phyloP scores from a whole-genome alignment of 2,888 invertebrate species.

The Mythimna lalbum region DNA sequence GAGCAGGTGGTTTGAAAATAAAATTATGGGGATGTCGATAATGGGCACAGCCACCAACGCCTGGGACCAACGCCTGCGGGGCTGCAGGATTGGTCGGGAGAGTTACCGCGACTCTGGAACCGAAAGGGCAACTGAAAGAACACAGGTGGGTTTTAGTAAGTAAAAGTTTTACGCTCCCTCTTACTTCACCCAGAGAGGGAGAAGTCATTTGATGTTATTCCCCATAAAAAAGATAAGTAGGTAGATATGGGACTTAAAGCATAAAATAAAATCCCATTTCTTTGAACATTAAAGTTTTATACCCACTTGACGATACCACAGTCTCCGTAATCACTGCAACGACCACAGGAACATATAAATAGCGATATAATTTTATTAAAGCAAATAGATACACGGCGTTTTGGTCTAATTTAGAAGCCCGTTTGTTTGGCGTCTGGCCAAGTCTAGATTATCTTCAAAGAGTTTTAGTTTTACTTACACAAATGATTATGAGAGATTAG shows the following conservation, averaged over 20 bases:
- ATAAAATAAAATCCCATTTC: conserved; percentile 16
- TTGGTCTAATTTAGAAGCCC: conserved; percentile 73
- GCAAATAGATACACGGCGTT: conserved; percentile 74
- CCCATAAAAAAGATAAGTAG: neutral
- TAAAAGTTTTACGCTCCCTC: no score
- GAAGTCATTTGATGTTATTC: no score
- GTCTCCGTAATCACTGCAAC: conserved; percentile 39
- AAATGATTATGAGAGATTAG: conserved; percentile 31
- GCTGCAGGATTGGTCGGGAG: no score
- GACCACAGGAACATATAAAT: conserved; percentile 47
- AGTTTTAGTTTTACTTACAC: conserved; percentile 64
- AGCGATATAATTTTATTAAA: conserved; percentile 65
- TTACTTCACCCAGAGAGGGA: no score
- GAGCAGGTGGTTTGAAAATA: no score
- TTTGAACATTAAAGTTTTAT: conserved; percentile 39
- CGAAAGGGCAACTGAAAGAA: no score
- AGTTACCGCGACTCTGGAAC: no score
- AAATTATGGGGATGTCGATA: no score
- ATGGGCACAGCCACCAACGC: no score
- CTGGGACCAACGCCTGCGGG: no score
- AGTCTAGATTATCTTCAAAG: conserved; percentile 72
- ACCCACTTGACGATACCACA: conserved; percentile 29
- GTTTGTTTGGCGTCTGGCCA: conserved; percentile 73
- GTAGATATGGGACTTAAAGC: neutral
- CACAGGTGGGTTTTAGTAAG: no score